A percentile compares a stretch with the other conserved stretches of the same genome.
Evolutionary conservation across 2,888 invertebrate species (phyloP).

Genomic region (Hartigia nigra): DNA sequence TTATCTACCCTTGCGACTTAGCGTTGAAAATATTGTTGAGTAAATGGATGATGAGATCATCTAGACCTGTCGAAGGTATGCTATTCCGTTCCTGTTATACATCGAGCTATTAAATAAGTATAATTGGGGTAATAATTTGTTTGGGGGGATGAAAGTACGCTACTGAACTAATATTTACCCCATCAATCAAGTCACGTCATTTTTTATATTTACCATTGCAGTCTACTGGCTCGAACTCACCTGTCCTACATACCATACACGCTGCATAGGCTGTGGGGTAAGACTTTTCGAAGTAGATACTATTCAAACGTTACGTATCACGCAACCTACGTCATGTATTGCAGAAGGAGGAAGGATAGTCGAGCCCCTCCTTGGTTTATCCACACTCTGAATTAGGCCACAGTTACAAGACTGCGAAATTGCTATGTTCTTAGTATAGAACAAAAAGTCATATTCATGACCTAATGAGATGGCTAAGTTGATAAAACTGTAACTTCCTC

Average conservation of each 20-base stretch:
- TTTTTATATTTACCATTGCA: background rate
- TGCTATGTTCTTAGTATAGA: background rate
- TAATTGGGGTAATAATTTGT: background rate
- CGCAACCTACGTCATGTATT: background rate
- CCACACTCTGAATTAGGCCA: background rate
- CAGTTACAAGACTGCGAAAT: background rate
- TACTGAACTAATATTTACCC: slow-evolving; percentile 33
- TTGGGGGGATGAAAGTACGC: background rate
- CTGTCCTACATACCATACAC: background rate
- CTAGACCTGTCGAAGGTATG: no score
- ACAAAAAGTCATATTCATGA: background rate
- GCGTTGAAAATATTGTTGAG: background rate
- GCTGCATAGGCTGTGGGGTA: background rate
- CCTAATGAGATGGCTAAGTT: background rate
- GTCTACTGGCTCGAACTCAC: background rate
- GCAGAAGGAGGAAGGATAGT: background rate
- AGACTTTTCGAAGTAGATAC: background rate
- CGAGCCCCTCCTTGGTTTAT: background rate
- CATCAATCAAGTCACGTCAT: slow-evolving; percentile 35
- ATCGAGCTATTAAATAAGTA: background rate
- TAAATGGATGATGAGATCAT: background rate
- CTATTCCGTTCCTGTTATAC: no score
- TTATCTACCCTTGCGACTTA: background rate
- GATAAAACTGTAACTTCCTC: background rate
- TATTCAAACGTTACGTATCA: background rate